Base-by-base conservation (phyloP, 2,797 vertebrate species). In the Periophthalmus magnuspinnatus region DNA sequence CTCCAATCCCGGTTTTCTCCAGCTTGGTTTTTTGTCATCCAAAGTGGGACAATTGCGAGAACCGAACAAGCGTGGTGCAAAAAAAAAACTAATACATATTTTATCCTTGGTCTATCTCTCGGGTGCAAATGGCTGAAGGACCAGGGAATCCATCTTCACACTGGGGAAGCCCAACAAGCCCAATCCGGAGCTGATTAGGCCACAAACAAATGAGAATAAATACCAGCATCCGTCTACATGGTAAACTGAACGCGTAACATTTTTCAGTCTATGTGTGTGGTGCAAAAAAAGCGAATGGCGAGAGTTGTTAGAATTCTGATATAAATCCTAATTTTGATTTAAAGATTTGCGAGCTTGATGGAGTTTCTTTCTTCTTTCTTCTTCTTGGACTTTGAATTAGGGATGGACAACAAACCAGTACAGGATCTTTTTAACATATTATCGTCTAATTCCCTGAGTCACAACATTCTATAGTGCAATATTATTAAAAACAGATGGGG, bases 21-120 rank as follows among this genome's bases (percentile, higher is more conserved):
- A 63, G 19, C 74, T 75, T 59, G 73, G 72, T 79, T 90, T 47
- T 91, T 93, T 90, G 86, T 91, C 86, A 92, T 89, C 83, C 72
- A 89, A 87, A 87, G 84, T 86, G 78, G 76, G 84, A 81, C 81
- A 71, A 77, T 60, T 60, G 32, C 32, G 19, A 59, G 24, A 17
- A 9, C 32, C 7, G 32, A 59, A 59, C 28, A 59, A 34, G 28
- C 21, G 22, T 52, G 69, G 77, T 32, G 80, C 81, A 81, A 84
- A 69, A 68, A 69, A 68, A 73, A 86, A 90, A 89, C 84, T 87
- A 93, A 94, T 93, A 92, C 93, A 94, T 93, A 93, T 93, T 93
- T 93, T 92, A 94, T 92, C 86, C 72, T 21, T 4, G 34, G 59
- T 84, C 82, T 91, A 93, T 93, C 91, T 92, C 83, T 86, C 74